Conservation (phyloP, 2,888 invertebrate species). For the Pasiphila rectangulata region DNA sequence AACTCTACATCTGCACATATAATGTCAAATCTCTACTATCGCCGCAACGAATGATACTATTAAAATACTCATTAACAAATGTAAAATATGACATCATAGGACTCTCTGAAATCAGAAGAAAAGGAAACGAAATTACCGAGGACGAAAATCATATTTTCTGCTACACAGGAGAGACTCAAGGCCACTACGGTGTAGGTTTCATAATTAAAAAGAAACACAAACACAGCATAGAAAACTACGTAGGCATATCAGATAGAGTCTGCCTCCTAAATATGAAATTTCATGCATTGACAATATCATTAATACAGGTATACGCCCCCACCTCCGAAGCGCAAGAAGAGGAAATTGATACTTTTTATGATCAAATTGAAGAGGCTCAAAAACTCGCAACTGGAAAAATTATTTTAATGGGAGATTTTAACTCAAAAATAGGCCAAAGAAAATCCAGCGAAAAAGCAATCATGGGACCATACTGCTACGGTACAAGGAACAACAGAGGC, state of each 20-base stretch:
- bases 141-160: constrained; percentile 32
- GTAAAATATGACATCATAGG: neutral
- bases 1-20: neutral
- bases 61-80: neutral
- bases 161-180: constrained; percentile 31
- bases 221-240: constrained; percentile 28
- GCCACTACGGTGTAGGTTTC: constrained; percentile 35
- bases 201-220: constrained; percentile 32
- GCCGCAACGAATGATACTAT: neutral
- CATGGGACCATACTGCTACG: constrained; percentile 11
- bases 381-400: neutral
- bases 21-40: neutral
- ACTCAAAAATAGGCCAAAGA: constrained; percentile 20
- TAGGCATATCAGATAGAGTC: constrained; percentile 20
- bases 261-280: constrained; percentile 10
- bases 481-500: constrained; percentile 20
- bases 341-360: constrained; percentile 16
- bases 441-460: constrained; percentile 2
- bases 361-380: neutral
- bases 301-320: constrained; percentile 22
- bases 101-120: too few relatives aligned
- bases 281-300: neutral
- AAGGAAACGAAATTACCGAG: constrained; percentile 35
- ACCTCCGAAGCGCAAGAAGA: constrained; percentile 10
- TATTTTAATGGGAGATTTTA: constrained; percentile 18